phyloP scores from a whole-genome alignment of 2,888 invertebrate genomes.

The Drosophila atripex region DNA sequence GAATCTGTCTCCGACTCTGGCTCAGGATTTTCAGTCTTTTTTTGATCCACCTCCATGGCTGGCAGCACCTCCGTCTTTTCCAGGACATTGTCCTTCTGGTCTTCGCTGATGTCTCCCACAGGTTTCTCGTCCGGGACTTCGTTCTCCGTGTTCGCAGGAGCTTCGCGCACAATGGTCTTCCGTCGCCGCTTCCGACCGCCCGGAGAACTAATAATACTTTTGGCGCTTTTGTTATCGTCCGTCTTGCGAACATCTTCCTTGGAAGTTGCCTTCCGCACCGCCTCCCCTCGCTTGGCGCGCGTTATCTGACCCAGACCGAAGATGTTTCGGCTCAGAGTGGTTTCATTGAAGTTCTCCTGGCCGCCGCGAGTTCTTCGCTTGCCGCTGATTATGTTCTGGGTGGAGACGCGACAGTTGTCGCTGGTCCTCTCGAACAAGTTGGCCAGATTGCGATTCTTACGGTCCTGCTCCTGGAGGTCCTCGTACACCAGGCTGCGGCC shows the following conservation, averaged over 20 bases:
- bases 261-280: background rate
- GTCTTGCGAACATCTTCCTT: background rate
- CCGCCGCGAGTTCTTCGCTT: constrained; percentile 75
- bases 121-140: background rate
- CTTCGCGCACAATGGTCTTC: background rate
- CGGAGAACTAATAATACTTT: background rate
- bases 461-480: constrained; percentile 61
- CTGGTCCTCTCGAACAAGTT: constrained; percentile 70
- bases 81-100: background rate
- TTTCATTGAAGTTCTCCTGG: constrained; percentile 70
- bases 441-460: constrained; percentile 48
- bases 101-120: background rate
- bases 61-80: background rate
- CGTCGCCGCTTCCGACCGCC: background rate
- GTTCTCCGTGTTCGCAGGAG: background rate
- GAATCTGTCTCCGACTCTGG: background rate
- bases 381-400: constrained; percentile 81
- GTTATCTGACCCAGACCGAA: constrained; percentile 45
- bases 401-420: constrained; percentile 81
- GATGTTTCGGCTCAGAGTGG: constrained; percentile 47
- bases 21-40: background rate
- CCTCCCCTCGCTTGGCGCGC: background rate
- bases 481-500: constrained; percentile 65
- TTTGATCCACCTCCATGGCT: background rate
- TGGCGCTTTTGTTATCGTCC: background rate